Percentiles rank a stretch among this genome's conserved stretches.
phyloP scores from a whole-genome alignment of 2,888 invertebrate genomes.

The Parnassius apollo region DNA sequence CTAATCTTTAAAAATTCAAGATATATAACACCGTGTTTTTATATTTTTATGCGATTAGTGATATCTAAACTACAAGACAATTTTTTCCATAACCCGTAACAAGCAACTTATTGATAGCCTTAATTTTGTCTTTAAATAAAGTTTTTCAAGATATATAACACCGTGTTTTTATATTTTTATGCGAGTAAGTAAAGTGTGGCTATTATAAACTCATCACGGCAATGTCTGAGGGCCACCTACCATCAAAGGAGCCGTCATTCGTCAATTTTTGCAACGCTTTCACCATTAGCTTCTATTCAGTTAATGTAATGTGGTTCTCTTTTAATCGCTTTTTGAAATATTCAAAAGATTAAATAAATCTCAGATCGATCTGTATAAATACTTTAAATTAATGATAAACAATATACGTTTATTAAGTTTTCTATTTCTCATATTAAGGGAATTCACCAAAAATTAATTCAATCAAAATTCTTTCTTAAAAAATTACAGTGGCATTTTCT shows the following conservation, averaged over 20 bases:
- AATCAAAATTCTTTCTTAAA: slow-evolving; percentile 30
- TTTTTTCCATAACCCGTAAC: too few species aligned
- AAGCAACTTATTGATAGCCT: too few species aligned
- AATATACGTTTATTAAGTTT: background rate
- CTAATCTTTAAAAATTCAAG: too few species aligned
- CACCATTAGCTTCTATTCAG: slow-evolving; percentile 63
- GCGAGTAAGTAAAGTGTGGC: slow-evolving; percentile 67
- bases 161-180: slow-evolving; percentile 52
- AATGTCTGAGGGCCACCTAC: slow-evolving; percentile 71
- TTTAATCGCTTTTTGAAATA: background rate
- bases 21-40: too few species aligned
- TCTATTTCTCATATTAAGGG: too few species aligned
- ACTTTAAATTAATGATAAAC: background rate
- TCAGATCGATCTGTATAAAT: background rate
- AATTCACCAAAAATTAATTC: too few species aligned
- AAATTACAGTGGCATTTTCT: slow-evolving; percentile 76
- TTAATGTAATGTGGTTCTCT: slow-evolving; percentile 26
- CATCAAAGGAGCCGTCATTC: slow-evolving; percentile 73
- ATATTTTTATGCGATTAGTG: too few species aligned
- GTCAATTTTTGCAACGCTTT: slow-evolving; percentile 73
- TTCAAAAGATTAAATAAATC: too few species aligned
- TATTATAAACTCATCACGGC: slow-evolving; percentile 77
- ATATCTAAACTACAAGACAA: too few species aligned
- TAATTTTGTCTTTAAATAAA: too few species aligned
- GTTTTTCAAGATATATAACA: slow-evolving; percentile 29